Base-by-base conservation (phyloP, 2,113 vertebrate genomes). In the Grammatotria lemairii region DNA sequence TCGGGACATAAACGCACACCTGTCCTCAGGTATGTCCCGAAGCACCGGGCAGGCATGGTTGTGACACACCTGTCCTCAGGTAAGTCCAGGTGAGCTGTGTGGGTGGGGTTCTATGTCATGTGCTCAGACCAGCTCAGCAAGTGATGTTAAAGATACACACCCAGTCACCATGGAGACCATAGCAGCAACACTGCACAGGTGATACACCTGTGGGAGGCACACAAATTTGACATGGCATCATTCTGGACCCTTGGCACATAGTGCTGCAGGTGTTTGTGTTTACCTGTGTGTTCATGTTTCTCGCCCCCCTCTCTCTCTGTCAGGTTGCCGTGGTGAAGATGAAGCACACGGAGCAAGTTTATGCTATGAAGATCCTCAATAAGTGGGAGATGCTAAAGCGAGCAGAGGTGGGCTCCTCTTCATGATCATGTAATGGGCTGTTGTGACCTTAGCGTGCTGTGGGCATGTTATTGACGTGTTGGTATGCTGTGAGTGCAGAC, bases 301-400 rank as follows among this genome's bases (percentile, higher is more conserved):
- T 63, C 5, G 2, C 33, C 35, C 23, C 40, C 26, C 63, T 55
- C 60, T 40, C 6, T 53, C 5, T 65, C 70, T 53, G 11, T 26
- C 86, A 95, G 94, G 94, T 95, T 57, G 94, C 94, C 3, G 99
- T 99, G 91, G 99, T 99, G 93, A 99, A 98, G 96, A 98, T 99
- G 98, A 99, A 98, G 93, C 96, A 96, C 94, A 99, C 98, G 0
- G 99, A 99, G 83, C 95, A 97, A 21, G 98, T 99, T 88, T 99
- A 98, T 4, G 98, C 99, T 40, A 99, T 99, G 99, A 99, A 99
- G 94, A 99, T 99, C 87, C 97, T 99, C 38, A 99, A 99, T 94
- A 99, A 99, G 91, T 99, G 99, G 99, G 99, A 99, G 91, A 99
- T 99, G 98, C 96, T 99, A 33, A 99, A 99, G 94, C 97, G 99